Base-by-base conservation (phyloP, 2,888 invertebrate genomes). In the Thymelicus lineola region DNA sequence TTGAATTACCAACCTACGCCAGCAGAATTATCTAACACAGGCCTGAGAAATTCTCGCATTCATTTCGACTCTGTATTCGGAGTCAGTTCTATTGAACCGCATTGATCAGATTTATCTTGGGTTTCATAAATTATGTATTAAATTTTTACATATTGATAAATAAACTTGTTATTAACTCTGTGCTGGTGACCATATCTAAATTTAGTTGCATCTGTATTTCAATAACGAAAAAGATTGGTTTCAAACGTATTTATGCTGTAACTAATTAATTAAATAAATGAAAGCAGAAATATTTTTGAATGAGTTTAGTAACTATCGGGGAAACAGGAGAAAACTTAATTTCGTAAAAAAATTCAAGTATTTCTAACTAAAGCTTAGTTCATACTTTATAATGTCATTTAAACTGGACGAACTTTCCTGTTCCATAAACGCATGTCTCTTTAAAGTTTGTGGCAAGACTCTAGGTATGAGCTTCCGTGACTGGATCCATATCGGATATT, bases 401-500 rank as follows among this genome's bases (percentile, higher is more conserved):
- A 42, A 42, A 42, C 10, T 42, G 9, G 38, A 9, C 12, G 42
- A 6, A 55, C 35, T 66, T 58, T 28, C 35, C n/a, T n/a, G 46
- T 45, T 5, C 9, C 35, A 14, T 14, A n/a, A 57, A 57, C 35
- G 35, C 17, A 3, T n/a, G 6, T 10, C 42, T 42, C 12, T 10
- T 42, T 42, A 12, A 42, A 42, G 42, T 42, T 42, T 42, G 42
- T 42, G 42, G 28, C 55, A 65, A 10, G 46, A 17, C 36, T 38
- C 12, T 59, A 58, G 58, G 2, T 50, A 46, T 50, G 36, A 53
- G 70, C 64, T 77, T 82, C 76, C 85, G 85, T 86, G 85, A 81
- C 80, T 79, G 74, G 78, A 81, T 80, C 75, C 70, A 76, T 76
- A 85, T 89, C 83, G 85, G 83, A 85, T 90, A 88, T 91, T 91